Percentiles rank a stretch among this genome's conserved stretches.
Evolutionary conservation across 2,797 vertebrate species (phyloP).

Genomic region (Melanotaenia maccullochi): DNA sequence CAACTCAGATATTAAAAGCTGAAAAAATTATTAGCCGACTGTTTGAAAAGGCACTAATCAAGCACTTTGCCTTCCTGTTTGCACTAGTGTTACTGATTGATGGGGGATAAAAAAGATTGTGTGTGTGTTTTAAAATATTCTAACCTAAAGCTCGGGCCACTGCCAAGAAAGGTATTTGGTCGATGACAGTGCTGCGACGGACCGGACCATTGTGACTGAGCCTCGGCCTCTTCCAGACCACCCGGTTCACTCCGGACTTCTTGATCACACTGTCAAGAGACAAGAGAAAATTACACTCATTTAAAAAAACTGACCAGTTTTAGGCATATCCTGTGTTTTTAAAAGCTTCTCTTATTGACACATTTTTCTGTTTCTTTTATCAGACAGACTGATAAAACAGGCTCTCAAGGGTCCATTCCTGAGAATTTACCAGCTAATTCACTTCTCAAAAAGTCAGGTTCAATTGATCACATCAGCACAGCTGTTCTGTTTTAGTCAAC

Average conservation of each 20-base stretch:
- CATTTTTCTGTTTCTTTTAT: no score
- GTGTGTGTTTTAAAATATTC: constrained; percentile 29
- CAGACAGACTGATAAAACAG: no score
- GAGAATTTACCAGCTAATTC: no score
- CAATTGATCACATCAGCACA: neutral
- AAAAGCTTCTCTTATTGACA: no score
- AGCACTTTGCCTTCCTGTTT: no score
- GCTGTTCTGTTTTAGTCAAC: neutral
- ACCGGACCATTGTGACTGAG: constrained; percentile 94
- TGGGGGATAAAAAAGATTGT: no score
- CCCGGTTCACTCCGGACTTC: constrained; percentile 96
- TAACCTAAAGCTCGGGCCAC: constrained; percentile 95
- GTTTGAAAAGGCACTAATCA: no score
- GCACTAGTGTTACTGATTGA: no score
- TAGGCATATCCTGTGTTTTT: neutral
- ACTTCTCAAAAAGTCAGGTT: no score
- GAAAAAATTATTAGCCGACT: no score
- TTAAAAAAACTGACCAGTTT: neutral
- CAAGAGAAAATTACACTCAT: neutral
- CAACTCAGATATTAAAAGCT: no score
- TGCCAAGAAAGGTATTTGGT: constrained; percentile 97
- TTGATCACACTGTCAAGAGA: constrained; percentile 89
- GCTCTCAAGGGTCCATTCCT: no score
- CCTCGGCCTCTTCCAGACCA: constrained; percentile 96
- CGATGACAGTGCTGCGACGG: constrained; percentile 94